These are phyloP conservation scores for Pyralis farinalis DNA, from an alignment of 2,888 invertebrate species.

Conservation along the genomic window DNA sequence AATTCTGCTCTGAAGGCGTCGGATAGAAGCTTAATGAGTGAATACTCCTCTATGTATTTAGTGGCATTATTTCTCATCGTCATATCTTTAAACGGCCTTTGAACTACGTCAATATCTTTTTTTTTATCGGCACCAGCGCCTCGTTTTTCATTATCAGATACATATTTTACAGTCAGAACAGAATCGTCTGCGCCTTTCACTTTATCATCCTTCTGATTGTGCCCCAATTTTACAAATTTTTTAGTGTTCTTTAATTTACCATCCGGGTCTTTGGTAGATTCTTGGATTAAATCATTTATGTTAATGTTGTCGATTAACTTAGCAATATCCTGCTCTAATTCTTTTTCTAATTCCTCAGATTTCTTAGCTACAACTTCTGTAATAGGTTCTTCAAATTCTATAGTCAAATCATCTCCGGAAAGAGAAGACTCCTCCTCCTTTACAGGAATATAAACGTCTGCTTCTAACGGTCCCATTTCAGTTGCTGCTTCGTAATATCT, in stretches of 20 bases:
- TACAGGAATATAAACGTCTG: not conserved
- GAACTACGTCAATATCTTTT: conserved; percentile 18
- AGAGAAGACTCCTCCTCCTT: not conserved
- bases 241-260: not conserved
- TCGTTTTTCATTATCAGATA: conserved; percentile 34
- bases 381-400: too few species aligned
- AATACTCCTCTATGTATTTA: too few species aligned
- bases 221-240: not conserved
- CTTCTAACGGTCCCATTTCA: not conserved
- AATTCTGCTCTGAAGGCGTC: too few species aligned
- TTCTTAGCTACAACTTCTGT: not conserved
- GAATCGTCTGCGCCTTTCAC: conserved; percentile 17
- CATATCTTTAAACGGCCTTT: conserved; percentile 19
- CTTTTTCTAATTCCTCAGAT: conserved; percentile 10
- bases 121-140: conserved; percentile 14
- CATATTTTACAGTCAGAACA: conserved; percentile 32
- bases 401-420: not conserved
- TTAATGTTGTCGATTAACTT: conserved; percentile 38
- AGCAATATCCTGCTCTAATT: conserved; percentile 21
- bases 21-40: too few species aligned
- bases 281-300: conserved; percentile 24
- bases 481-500: not conserved
- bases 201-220: not conserved
- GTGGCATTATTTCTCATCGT: conserved; percentile 20
- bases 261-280: not conserved